Percentiles rank a stretch among this genome's conserved stretches.
Evolutionary conservation across 2,113 vertebrate species (phyloP).

Genomic region (Hyaena hyaena): DNA sequence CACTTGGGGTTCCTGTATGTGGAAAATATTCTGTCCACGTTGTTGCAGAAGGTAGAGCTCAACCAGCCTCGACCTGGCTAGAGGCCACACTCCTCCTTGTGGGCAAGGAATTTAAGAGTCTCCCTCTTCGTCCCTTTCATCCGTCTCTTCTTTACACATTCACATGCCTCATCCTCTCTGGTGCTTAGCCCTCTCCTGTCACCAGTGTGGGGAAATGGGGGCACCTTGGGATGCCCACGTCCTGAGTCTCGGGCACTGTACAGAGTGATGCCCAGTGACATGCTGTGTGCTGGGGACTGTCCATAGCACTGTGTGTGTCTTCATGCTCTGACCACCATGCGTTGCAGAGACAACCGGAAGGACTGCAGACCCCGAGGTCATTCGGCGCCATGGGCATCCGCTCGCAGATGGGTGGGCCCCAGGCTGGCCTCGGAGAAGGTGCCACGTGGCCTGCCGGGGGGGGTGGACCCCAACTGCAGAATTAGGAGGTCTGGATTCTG

Average conservation of each 20-base stretch:
- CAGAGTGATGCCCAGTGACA: accelerated
- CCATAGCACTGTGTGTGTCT: not conserved
- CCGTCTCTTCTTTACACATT: not conserved
- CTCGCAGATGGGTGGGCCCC: not conserved
- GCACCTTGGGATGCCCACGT: not conserved
- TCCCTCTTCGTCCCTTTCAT: not conserved
- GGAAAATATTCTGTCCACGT: not conserved
- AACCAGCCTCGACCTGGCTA: accelerated
- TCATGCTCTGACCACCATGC: accelerated
- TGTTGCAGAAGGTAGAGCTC: not conserved
- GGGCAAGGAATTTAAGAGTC: not conserved
- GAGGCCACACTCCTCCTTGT: not conserved
- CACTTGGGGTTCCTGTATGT: not conserved
- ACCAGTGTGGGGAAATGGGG: not conserved
- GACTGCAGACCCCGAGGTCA: not conserved
- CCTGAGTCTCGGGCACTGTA: not conserved
- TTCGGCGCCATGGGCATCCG: too few species aligned
- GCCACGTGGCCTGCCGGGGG: not conserved
- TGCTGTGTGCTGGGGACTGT: not conserved
- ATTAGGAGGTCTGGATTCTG: too few species aligned
- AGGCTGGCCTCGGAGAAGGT: not conserved
- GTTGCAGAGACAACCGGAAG: not conserved
- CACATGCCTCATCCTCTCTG: not conserved
- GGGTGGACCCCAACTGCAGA: accelerated
- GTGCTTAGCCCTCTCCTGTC: not conserved